Evolutionary conservation across 2,113 vertebrate species (phyloP), one percentile per base, ranked within the genome.

Genomic region (Oryzias javanicus): DNA sequence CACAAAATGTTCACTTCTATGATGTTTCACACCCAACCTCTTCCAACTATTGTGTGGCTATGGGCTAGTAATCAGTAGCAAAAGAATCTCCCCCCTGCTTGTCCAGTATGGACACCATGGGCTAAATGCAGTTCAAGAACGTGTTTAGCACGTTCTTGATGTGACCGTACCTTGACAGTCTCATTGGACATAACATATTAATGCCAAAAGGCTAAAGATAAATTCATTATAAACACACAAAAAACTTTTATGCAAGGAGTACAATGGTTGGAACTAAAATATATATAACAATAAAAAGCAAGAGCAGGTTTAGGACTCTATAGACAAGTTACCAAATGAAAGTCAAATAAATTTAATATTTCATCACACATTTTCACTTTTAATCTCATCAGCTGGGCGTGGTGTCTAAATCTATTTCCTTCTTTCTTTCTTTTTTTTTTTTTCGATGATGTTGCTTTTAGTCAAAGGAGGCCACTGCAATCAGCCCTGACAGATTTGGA

Each of bases 401-500:
- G 75, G 73, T 66, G 60, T 73, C 67, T 73, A 74, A 45, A 42
- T 51, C 47, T 35, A 49, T 60, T 77, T 58, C 20, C 60, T 62
- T 66, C 48, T 24, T 62, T 49, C 57, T 20, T 56, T 66, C 58
- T 14, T 35, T 70, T 49, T 59, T 49, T 65, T 73, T 61, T 55
- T 49, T 61, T 48, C 52, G 13, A 40, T 55, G 69, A 61, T 74
- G 67, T 79, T 65, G 70, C 72, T 47, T 60, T 84, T 84, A 84
- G 60, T 85, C 83, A 88, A 89, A 88, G 74, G 80, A 82, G 83
- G 86, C 80, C 85, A 83, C 69, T 73, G 72, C 81, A 84, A 83
- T 88, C 86, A 89, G 71, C 64, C 74, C 50, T 88, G 89, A 91
- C 89, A 87, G 87, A 88, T 87, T 86, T 75, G 80, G 86, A 86